Conservation (phyloP, 2,113 vertebrate species). For the Caracal caracal region DNA sequence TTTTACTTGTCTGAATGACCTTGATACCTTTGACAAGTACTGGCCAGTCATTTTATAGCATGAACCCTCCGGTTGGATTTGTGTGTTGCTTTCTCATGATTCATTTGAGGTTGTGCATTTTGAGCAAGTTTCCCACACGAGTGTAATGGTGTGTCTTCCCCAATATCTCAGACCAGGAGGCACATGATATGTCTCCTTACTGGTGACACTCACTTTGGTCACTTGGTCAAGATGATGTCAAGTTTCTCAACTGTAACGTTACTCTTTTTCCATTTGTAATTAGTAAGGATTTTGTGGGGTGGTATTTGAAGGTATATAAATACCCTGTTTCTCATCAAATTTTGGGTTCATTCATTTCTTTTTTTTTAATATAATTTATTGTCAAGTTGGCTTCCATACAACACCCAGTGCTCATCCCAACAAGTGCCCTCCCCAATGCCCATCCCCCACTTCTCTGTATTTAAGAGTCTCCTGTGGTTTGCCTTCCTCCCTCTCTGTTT, state of each 20-base stretch:
- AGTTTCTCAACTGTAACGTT: neutral
- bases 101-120: neutral
- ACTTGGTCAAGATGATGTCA: neutral
- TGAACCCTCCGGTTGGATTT: neutral
- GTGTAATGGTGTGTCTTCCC: neutral
- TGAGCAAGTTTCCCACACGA: neutral
- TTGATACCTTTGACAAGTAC: neutral
- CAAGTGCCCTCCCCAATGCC: no score
- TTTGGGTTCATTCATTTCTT: neutral
- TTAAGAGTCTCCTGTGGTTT: no score
- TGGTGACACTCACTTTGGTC: neutral
- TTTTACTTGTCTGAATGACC: neutral
- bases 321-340: neutral
- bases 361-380: no score
- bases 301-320: neutral
- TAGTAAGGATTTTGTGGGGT: neutral
- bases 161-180: neutral
- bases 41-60: neutral
- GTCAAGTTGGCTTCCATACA: no score
- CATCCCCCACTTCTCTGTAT: no score
- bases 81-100: neutral
- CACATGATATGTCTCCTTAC: neutral
- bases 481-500: no score
- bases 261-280: neutral
- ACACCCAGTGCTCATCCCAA: no score